A percentile compares a stretch with the other conserved stretches of the same genome.
Evolutionary conservation across 2,113 vertebrate species (phyloP).

Genomic region (Hylia prasina): DNA sequence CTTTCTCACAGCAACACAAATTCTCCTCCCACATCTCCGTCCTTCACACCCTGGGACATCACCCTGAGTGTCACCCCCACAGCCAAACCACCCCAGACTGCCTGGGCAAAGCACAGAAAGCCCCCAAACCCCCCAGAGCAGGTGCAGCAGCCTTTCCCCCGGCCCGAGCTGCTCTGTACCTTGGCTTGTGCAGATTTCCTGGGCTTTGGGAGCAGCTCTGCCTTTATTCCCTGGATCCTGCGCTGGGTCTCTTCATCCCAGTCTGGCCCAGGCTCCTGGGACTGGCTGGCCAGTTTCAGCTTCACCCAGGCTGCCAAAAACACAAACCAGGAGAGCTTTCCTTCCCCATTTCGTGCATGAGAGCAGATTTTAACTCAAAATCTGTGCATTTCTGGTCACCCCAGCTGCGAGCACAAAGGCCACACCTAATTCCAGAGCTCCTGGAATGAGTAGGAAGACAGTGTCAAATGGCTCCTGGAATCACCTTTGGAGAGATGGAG

Average conservation of each 20-base stretch:
- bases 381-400: not conserved
- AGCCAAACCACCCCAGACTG: not conserved
- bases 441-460: not conserved
- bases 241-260: constrained; percentile 75
- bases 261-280: constrained; percentile 63
- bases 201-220: constrained; percentile 71
- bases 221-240: constrained; percentile 83
- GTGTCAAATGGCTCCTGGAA: not conserved
- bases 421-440: not conserved
- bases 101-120: not conserved
- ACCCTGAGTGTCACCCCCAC: too few species aligned
- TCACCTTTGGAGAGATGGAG: not conserved
- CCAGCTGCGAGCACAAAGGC: too few species aligned
- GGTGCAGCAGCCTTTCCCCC: not conserved
- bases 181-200: constrained; percentile 28
- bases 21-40: not conserved
- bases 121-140: accelerated
- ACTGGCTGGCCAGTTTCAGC: constrained; percentile 71
- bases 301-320: constrained; percentile 79
- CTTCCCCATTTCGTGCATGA: accelerated
- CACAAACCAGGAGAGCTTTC: not conserved
- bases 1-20: not conserved
- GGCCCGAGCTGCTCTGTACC: constrained; percentile 54
- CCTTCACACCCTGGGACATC: not conserved
- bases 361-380: not conserved